Base-by-base conservation (phyloP, 2,888 invertebrate genomes). In the Sinhomidia bicolor region DNA sequence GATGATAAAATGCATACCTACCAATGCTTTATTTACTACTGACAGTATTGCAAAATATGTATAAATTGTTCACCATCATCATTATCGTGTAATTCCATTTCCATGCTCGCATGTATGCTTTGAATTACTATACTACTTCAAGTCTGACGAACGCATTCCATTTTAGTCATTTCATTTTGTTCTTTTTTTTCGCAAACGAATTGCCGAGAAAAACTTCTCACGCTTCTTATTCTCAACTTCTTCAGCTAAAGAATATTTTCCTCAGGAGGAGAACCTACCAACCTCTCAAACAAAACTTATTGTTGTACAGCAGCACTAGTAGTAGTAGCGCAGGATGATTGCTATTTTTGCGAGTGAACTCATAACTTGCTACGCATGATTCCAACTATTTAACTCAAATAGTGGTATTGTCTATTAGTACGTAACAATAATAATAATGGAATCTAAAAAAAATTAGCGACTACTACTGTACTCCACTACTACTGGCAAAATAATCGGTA, bases 191-290 rank as follows among this genome's bases (percentile, higher is more conserved):
- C 20, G 68, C 68, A 20, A 83, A 76, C 26, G 60, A 60, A 74
- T 57, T 36, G 76, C 41, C 51, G 54, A 84, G 60, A 76, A 84
- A 84, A 76, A 60, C 17, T 81, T 81, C 80, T 81, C 80, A 81
- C 80, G 80, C 44, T 81, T 26, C 20, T 81, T 32, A 6, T 23
- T 17, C 60, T n/a, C 20, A 14, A n/a, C 32, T 65, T 14, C 32
- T 6, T 14, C 14, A 32, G 32, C 14, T 60, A 17, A 60, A 60
- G n/a, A 17, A 32, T 7, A 20, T 68, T 68, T 68, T 68, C 68
- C 36, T 68, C 20, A 1, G 36, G 10, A 36, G 36, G 17, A 41
- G n/a, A 9, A 29, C 62, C 17, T 5, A 60, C 9, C 60, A 51
- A 5, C 5, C 23, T 3, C 23, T 20, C 60, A 60, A 23, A 60